Base-by-base conservation (phyloP, 2,888 invertebrate genomes). In the Dendrolimus houi region DNA sequence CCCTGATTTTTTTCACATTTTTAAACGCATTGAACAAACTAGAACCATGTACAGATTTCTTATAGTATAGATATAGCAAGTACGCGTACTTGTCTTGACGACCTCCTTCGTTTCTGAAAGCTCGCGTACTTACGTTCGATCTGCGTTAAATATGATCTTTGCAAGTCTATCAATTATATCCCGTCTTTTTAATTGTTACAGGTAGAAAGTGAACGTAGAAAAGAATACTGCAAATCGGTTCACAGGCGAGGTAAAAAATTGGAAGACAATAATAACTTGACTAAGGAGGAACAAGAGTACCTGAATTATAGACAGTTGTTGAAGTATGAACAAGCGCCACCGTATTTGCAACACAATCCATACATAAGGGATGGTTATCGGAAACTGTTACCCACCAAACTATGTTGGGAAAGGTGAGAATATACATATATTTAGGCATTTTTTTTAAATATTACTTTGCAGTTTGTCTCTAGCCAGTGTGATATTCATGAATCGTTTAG, bases 291-390 rank as follows among this genome's bases (percentile, higher is more conserved):
- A 57, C 70, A 86, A 59, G 87, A 91, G 61, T 91, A 91, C 60
- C 75, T 89, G n/a, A 90, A 90, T 63, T 87, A 87, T 60, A 73
- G 90, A 57, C 79, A 90, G 64, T 74, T 91, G 52, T 70, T 91
- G 12, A 87, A 87, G 60, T 91, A 83, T 75, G 91, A 91, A 62
- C 75, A 96, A 73, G 96, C 97, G 55, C 97, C 98, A 7, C 92
- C 92, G 59, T 96, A 96, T 83, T 91, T 98, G 59, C 94, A 96
- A 80, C 96, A 96, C 72, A 98, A 98, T 85, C 96, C 95, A 6
- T 98, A 92, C 76, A 97, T 98, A 66, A 92, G 94, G 61, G 92
- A 93, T 66, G 98, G 98, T 10, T 98, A 98, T 80, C 92, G 98
- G 72, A 95, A 95, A 70, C 93, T 95, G 66, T 91, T 98, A 57